Conservation (phyloP, 2,888 invertebrate species). For the Coelopa pilipes region DNA sequence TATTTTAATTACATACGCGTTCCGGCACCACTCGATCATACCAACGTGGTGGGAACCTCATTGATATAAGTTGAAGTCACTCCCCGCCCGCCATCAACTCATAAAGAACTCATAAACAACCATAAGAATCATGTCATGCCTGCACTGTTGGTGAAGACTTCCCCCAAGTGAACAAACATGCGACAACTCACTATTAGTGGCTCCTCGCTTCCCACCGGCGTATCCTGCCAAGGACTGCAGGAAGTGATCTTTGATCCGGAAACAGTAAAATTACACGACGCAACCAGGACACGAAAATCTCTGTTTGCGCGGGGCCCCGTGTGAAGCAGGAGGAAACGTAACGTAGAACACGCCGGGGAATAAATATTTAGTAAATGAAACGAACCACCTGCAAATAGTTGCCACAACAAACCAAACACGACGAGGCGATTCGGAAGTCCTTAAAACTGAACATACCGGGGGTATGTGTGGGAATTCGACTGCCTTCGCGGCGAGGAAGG, state of each 20-base stretch:
- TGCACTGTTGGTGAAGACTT: too few relatives aligned
- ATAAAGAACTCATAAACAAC: too few relatives aligned
- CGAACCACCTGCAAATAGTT: constrained; percentile 55
- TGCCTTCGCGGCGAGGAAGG: neutral
- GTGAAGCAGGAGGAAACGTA: constrained; percentile 34
- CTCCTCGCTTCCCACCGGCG: constrained; percentile 34
- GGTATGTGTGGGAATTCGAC: neutral
- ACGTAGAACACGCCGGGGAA: constrained; percentile 34
- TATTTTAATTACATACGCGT: too few relatives aligned
- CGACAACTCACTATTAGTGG: too few relatives aligned
- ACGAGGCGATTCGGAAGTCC: constrained; percentile 9
- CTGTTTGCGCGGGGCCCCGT: constrained; percentile 45
- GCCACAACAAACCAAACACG: constrained; percentile 31
- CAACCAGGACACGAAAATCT: constrained; percentile 50
- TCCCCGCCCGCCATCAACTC: too few relatives aligned
- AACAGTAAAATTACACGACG: constrained; percentile 58
- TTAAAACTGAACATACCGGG: neutral
- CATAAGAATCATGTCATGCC: too few relatives aligned
- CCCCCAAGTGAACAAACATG: too few relatives aligned
- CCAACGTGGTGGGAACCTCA: too few relatives aligned
- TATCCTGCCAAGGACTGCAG: constrained; percentile 56
- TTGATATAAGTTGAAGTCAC: too few relatives aligned
- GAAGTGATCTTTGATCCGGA: constrained; percentile 66
- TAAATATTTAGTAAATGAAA: constrained; percentile 49
- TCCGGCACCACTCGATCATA: too few relatives aligned